Base-by-base conservation (phyloP, 2,113 vertebrate species). In the Corvus hawaiiensis region DNA sequence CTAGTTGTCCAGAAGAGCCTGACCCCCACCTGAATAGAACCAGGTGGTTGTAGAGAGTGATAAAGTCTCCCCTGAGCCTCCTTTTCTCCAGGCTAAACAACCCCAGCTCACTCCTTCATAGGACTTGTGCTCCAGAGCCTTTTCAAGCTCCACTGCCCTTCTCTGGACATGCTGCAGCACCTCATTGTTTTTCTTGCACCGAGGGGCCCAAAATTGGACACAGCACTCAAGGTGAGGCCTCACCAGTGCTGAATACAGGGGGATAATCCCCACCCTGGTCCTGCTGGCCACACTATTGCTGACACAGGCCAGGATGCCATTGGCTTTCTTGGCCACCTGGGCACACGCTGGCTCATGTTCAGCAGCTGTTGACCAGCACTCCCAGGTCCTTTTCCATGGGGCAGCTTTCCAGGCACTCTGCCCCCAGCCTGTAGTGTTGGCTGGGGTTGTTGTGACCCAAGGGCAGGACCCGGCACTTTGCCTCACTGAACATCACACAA, bases 221-320 rank as follows among this genome's bases (percentile, higher is more conserved):
- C n/a, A 56, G 51, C 1, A 51, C 1, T 59, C 1, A 0, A 44
- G 37, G 10, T 3, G 1, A 0, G 4, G 43, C 16, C 48, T 78
- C 55, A 46, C 5, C 49, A 63, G 13, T 48, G n/a, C 74, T 0
- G 0, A 9, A 28, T 3, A 30, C 66, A 63, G 30, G 28, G 44
- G 49, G 20, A 28, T 56, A 63, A 55, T 62, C 41, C 14, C 66
- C 49, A 30, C 30, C 26, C 51, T 55, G n/a, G 0, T 55, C 56
- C 56, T 51, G 43, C 51, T 72, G 67, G 28, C 58, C 35, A 32
- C 30, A 35, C n/a, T 6, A 7, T 11, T 27, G 9, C 58, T 64
- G 67, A 11, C 1, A 1, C 67, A 74, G 32, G 22, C 44, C 68
- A 73, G 52, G 44, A 0, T 13, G 7, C 27, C 33, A 11, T 0